phyloP scores from a whole-genome alignment of 2,797 vertebrate species.

The Epinephelus awoara region DNA sequence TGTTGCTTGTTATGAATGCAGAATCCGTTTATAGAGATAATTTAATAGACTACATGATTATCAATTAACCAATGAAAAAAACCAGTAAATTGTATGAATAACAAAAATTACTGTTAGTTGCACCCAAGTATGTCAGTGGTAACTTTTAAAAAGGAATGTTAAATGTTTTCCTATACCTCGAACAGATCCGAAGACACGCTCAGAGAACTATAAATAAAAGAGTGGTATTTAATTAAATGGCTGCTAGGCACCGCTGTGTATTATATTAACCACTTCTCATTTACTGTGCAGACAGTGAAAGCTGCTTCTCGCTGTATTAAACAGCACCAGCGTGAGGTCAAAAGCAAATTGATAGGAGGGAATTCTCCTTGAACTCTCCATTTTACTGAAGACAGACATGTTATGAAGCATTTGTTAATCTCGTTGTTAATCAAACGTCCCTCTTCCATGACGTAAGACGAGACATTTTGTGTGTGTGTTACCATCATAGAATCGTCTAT shows the following conservation, averaged over 20 bases:
- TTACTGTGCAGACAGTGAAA: neutral
- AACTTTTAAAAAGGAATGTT: neutral
- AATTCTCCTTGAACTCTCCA: neutral
- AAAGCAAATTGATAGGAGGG: constrained; percentile 32
- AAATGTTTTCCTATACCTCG: neutral
- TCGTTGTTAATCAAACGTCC: constrained; percentile 8
- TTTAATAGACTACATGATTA: no score
- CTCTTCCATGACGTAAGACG: neutral
- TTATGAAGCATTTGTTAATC: constrained; percentile 16
- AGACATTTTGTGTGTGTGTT: neutral
- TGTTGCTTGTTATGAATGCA: no score
- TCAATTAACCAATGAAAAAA: neutral
- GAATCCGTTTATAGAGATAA: no score
- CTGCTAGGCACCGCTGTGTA: constrained; percentile 16
- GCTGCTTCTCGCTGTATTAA: constrained; percentile 9
- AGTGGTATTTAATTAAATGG: constrained; percentile 36
- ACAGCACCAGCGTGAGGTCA: constrained; percentile 24
- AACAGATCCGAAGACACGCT: neutral
- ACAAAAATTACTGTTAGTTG: neutral
- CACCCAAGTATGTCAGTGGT: neutral
- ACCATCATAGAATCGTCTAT: neutral
- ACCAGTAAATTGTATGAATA: neutral
- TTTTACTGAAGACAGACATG: constrained; percentile 9
- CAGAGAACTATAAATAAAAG: constrained; percentile 16
- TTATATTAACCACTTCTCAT: constrained; percentile 20